A percentile compares a stretch with the other conserved stretches of the same genome.
Evolutionary conservation across 2,797 vertebrate genomes (phyloP).

Genomic region (Lerista edwardsae): DNA sequence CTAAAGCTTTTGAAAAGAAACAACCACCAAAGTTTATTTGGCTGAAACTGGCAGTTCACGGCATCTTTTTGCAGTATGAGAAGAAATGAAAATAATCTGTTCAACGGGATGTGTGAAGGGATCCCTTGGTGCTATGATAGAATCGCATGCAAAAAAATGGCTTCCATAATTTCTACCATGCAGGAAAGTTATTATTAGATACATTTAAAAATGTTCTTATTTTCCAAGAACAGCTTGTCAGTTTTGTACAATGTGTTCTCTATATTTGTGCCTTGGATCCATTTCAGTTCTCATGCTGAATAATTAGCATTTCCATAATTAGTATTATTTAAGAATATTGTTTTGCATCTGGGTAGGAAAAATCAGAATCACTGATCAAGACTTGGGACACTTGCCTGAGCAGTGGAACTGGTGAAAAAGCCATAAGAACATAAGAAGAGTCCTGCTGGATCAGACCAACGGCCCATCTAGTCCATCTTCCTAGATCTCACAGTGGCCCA

Average conservation of each 20-base stretch:
- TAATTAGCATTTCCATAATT: background rate
- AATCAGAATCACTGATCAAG: too few relatives aligned
- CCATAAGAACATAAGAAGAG: too few relatives aligned
- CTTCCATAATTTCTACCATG: background rate
- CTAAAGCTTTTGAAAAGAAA: background rate
- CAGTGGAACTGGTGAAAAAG: too few relatives aligned
- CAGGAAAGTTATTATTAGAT: background rate
- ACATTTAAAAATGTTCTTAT: background rate
- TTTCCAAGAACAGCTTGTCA: slow-evolving; percentile 10
- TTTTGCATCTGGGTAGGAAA: too few relatives aligned
- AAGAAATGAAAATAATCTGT: background rate
- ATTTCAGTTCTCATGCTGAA: slow-evolving; percentile 1
- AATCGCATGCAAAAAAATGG: background rate
- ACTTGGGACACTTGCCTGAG: too few relatives aligned
- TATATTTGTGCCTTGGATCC: background rate
- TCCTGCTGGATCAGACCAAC: too few relatives aligned
- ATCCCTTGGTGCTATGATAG: background rate
- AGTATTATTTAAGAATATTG: background rate
- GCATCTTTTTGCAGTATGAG: background rate
- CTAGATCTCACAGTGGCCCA: too few relatives aligned
- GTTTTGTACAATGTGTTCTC: background rate
- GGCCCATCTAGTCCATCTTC: too few relatives aligned
- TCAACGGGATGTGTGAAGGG: background rate
- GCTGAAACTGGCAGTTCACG: background rate
- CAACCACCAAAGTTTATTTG: background rate